These are phyloP conservation scores for Etheostoma spectabile DNA, from an alignment of 2,113 vertebrate species.

Conservation along the genomic window DNA sequence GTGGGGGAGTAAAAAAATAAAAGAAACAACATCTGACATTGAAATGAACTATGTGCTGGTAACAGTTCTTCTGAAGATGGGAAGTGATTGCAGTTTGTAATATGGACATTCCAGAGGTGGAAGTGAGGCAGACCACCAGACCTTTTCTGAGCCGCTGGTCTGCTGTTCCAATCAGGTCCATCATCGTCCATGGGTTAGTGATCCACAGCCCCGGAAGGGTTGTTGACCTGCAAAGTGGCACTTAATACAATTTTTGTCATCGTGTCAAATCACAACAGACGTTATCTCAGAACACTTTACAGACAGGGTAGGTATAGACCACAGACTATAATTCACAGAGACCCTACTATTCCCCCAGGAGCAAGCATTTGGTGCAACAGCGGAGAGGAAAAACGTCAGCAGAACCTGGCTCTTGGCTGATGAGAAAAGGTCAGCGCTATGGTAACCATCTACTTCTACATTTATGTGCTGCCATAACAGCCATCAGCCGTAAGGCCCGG, in stretches of 20 bases:
- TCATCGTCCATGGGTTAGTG: neutral
- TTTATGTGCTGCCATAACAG: neutral
- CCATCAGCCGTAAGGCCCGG: neutral
- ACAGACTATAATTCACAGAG: no score
- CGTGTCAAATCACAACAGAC: no score
- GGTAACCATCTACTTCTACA: neutral
- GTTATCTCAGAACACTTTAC: no score
- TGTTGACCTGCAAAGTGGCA: slow-evolving; percentile 15
- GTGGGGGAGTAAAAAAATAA: neutral
- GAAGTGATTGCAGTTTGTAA: slow-evolving; percentile 65
- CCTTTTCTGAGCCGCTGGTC: slow-evolving; percentile 36
- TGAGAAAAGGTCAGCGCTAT: neutral
- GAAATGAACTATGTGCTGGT: slow-evolving; percentile 71
- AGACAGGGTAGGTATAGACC: no score
- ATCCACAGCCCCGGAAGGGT: slow-evolving; percentile 13
- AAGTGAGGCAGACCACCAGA: slow-evolving; percentile 70
- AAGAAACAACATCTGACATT: slow-evolving; percentile 70
- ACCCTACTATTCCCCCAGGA: no score
- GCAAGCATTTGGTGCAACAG: no score
- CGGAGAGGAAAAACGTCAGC: no score
- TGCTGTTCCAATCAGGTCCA: slow-evolving; percentile 69
- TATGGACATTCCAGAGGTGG: slow-evolving; percentile 77
- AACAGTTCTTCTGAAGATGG: slow-evolving; percentile 65
- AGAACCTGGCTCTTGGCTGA: neutral
- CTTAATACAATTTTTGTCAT: neutral